These are phyloP conservation scores for Heteractis magnifica DNA, from an alignment of 92 coral and sea anemone genomes.

Conservation along the genomic window DNA sequence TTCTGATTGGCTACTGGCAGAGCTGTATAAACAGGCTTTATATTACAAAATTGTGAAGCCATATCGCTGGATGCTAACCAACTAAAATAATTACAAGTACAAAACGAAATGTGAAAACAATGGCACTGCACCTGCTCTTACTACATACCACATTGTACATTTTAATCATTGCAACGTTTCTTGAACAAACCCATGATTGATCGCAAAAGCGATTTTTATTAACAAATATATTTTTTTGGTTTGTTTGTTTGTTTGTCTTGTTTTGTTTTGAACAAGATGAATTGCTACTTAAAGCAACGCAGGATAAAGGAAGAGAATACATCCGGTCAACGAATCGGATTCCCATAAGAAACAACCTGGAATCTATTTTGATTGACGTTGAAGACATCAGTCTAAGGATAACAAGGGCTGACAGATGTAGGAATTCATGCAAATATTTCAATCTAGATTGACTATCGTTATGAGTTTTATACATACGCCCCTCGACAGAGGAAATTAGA, in stretches of 20 bases:
- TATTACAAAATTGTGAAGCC: no score
- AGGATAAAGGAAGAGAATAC: not conserved
- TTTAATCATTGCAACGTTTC: not conserved
- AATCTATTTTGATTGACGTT: not conserved
- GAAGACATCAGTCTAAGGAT: no score
- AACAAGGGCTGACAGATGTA: not conserved
- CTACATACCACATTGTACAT: not conserved
- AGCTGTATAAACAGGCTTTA: no score
- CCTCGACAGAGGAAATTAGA: not conserved
- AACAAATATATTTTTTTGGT: not conserved
- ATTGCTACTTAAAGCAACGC: not conserved
- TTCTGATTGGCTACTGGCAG: no score
- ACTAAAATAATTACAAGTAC: not conserved
- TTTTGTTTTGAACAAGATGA: not conserved
- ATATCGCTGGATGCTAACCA: not conserved
- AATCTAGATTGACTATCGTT: not conserved
- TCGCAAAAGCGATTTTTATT: not conserved
- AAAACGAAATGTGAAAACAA: not conserved
- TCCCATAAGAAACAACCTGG: not conserved
- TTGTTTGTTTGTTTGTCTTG: not conserved
- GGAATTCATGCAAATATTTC: not conserved
- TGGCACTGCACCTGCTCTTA: not conserved
- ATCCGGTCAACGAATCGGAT: not conserved
- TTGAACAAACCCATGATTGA: not conserved
- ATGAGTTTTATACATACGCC: not conserved